A percentile compares a stretch with the other conserved stretches of the same genome.
These are phyloP conservation scores for Bactericera cockerelli DNA, from an alignment of 1,140 invertebrate species.

Conservation along the genomic window DNA sequence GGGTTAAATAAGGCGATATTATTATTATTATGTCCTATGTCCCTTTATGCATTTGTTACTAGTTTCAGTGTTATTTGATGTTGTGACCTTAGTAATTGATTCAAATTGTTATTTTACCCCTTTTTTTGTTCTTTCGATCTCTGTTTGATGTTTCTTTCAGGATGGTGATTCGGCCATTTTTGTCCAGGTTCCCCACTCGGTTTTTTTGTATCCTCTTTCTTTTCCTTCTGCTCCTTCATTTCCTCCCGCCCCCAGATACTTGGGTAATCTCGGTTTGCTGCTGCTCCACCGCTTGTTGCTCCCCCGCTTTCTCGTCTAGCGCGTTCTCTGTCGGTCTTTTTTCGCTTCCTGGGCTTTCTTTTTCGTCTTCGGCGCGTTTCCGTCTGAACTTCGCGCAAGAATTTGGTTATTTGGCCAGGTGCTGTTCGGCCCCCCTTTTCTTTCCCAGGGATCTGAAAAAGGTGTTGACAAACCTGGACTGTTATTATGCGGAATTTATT, in stretches of 20 bases:
- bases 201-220: not conserved
- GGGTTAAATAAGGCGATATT: too few species aligned
- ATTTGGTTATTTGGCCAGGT: not conserved
- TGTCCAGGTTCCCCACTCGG: not conserved
- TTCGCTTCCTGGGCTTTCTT: not conserved
- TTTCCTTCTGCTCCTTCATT: not conserved
- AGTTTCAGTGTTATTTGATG: too few species aligned
- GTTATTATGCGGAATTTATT: too few species aligned
- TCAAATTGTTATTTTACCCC: too few species aligned
- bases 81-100: too few species aligned
- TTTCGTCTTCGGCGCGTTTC: not conserved
- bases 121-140: not conserved
- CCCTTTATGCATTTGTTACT: too few species aligned
- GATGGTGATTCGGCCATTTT: not conserved
- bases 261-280: too few species aligned
- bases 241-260: not conserved
- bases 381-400: constrained; percentile 2
- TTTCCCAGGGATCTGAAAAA: constrained; percentile 2
- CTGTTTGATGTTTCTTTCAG: constrained; percentile 1
- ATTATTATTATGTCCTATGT: too few species aligned
- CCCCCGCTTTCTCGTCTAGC: not conserved
- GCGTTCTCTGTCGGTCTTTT: not conserved
- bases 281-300: not conserved
- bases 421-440: not conserved
- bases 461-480: not conserved